Percentiles rank a stretch among this genome's conserved stretches.
phyloP scores from a whole-genome alignment of 2,797 vertebrate species.

The Buphagus erythrorhynchus region DNA sequence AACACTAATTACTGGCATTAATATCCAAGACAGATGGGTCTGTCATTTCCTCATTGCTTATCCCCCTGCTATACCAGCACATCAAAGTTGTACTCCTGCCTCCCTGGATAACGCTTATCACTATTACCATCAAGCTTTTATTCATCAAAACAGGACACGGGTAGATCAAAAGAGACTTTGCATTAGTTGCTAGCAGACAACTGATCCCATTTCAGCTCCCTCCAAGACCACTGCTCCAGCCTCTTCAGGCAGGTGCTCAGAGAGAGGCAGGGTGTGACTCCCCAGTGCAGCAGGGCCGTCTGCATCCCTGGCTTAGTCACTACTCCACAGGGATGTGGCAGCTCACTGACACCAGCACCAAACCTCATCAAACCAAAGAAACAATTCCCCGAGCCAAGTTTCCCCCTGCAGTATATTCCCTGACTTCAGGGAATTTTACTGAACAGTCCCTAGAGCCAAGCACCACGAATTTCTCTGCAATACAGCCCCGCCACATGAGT shows the following conservation, averaged over 20 bases:
- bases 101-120: neutral
- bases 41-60: neutral
- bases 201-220: neutral
- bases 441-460: rapidly evolving
- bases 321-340: neutral
- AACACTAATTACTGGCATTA: neutral
- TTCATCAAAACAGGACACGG: neutral
- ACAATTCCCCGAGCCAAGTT: neutral
- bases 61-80: neutral
- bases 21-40: neutral
- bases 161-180: neutral
- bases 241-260: neutral
- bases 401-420: neutral
- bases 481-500: neutral
- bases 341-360: rapidly evolving
- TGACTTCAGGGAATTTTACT: neutral
- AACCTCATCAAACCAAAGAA: neutral
- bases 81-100: neutral
- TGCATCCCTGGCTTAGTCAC: neutral
- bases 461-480: rapidly evolving
- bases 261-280: neutral
- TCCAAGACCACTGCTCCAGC: rapidly evolving
- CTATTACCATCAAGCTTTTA: neutral
- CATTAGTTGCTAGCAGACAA: neutral
- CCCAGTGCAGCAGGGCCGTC: neutral